Conservation (phyloP, 2,113 vertebrate genomes). For the Megalops atlanticus region DNA sequence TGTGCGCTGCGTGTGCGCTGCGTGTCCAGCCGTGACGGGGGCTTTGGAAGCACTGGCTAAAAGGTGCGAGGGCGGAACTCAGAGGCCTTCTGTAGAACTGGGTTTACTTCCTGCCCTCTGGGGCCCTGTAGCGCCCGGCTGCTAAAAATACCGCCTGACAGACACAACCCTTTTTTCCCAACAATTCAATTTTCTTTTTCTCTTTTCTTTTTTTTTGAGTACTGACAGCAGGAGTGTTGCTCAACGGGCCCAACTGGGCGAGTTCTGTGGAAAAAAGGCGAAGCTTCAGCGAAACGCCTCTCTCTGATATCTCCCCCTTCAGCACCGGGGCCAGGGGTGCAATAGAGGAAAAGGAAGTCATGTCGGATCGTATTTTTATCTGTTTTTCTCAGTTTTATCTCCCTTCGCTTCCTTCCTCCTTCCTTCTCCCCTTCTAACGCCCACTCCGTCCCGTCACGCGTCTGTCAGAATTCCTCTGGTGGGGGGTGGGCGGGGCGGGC, state of each 20-base stretch:
- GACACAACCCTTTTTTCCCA: not conserved
- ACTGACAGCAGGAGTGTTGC: not conserved
- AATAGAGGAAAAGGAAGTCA: slow-evolving; percentile 61
- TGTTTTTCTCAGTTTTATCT: slow-evolving; percentile 53
- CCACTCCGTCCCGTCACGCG: slow-evolving; percentile 1
- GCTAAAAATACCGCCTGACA: slow-evolving; percentile 17
- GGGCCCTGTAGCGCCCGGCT: not conserved
- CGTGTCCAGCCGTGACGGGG: too few species aligned
- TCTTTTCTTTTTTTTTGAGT: too few species aligned
- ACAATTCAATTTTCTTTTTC: slow-evolving; percentile 3
- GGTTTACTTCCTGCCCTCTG: not conserved
- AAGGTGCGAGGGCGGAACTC: not conserved
- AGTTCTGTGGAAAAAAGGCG: slow-evolving; percentile 16
- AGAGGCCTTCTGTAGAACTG: not conserved
- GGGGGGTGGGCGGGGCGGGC: too few species aligned
- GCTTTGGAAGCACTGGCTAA: not conserved
- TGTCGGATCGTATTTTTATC: slow-evolving; percentile 46
- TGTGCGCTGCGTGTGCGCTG: too few species aligned
- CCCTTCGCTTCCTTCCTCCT: slow-evolving; percentile 52
- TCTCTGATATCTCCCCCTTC: slow-evolving; percentile 43
- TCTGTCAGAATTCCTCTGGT: too few species aligned
- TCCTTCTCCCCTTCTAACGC: slow-evolving; percentile 30
- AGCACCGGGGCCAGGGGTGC: slow-evolving; percentile 43
- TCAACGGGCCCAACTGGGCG: not conserved
- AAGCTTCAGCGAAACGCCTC: not conserved